These are phyloP conservation scores for Steinernema scapterisci DNA, from an alignment of 2,888 invertebrate genomes.

Conservation along the genomic window DNA sequence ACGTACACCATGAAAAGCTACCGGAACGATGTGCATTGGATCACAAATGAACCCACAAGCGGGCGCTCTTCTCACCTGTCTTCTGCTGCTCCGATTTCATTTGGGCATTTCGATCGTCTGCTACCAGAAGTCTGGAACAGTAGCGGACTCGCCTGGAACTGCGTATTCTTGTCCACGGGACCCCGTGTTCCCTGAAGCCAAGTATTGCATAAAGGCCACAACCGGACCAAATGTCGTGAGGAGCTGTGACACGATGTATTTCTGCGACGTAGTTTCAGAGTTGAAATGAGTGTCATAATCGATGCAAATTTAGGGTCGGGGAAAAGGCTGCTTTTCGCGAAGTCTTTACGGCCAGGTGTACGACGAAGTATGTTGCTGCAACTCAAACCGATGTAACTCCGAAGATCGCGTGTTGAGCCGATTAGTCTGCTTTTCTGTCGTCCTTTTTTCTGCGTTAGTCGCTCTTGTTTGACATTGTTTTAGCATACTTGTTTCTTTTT, in stretches of 20 bases:
- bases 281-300: neutral
- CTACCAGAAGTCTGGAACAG: too few species aligned
- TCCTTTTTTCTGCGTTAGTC: neutral
- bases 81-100: too few species aligned
- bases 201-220: neutral
- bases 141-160: too few species aligned
- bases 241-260: neutral
- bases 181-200: neutral
- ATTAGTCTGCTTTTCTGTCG: neutral
- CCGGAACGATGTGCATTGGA: too few species aligned
- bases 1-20: too few species aligned
- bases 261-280: neutral
- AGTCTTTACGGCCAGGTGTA: neutral
- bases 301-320: neutral
- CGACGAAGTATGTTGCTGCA: slow-evolving; percentile 2
- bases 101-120: too few species aligned
- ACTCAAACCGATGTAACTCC: neutral
- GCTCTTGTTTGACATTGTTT: too few species aligned
- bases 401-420: too few species aligned
- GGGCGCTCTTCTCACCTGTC: too few species aligned
- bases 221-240: neutral
- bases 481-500: too few species aligned
- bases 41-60: too few species aligned
- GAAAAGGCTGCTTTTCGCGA: neutral
- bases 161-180: too few species aligned